Percentiles rank a stretch among this genome's conserved stretches.
Evolutionary conservation across 2,113 vertebrate species (phyloP).

Genomic region (Takifugu bimaculatus): DNA sequence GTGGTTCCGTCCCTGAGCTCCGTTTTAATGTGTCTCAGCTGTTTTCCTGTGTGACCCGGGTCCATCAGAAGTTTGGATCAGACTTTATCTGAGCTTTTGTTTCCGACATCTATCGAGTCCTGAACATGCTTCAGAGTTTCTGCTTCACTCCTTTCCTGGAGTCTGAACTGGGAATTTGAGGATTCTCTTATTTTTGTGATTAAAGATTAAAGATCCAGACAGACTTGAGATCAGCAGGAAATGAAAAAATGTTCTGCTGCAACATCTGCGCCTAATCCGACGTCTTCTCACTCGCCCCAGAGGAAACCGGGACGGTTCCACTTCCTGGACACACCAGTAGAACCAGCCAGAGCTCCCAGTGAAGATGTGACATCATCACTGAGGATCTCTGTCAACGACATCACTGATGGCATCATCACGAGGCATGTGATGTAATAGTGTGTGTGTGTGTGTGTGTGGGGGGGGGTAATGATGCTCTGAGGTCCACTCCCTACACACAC

Average conservation of each 20-base stretch:
- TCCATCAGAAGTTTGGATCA: too few relatives aligned
- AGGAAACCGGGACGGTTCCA: neutral
- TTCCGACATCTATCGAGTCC: too few relatives aligned
- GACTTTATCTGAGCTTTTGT: too few relatives aligned
- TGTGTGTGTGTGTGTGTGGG: constrained; percentile 10
- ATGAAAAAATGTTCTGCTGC: neutral
- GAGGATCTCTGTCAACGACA: constrained; percentile 37
- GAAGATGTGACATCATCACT: constrained; percentile 6
- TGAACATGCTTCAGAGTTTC: too few relatives aligned
- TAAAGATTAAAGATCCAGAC: neutral
- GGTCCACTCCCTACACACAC: constrained; percentile 39
- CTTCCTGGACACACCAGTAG: neutral
- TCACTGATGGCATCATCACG: constrained; percentile 41
- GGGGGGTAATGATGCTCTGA: constrained; percentile 13
- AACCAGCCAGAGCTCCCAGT: constrained; percentile 10
- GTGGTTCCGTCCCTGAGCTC: too few relatives aligned
- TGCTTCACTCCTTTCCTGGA: too few relatives aligned
- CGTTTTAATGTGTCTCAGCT: too few relatives aligned
- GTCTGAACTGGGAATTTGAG: neutral
- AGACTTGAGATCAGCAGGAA: neutral
- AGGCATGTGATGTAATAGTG: constrained; percentile 25
- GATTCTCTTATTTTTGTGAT: too few relatives aligned
- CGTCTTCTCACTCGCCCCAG: neutral
- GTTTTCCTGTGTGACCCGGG: too few relatives aligned
- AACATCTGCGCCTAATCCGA: too few relatives aligned